Evolutionary conservation across 1,140 invertebrate species (phyloP).

Genomic region (Ostrea edulis): DNA sequence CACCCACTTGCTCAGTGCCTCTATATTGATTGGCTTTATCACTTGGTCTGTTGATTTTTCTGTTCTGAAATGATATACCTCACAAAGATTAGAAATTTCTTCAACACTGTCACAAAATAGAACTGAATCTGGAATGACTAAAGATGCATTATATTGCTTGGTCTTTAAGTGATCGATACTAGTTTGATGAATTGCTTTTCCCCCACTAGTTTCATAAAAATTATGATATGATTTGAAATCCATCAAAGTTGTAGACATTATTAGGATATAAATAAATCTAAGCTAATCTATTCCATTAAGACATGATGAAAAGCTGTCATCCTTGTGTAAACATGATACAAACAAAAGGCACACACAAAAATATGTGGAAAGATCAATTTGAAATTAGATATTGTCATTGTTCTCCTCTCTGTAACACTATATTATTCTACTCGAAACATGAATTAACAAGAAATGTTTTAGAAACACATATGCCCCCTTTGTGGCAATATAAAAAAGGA

Average conservation of each 20-base stretch:
- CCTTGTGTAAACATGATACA: neutral
- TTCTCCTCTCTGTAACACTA: too few species aligned
- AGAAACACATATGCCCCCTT: too few species aligned
- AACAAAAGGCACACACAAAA: neutral
- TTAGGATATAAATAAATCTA: neutral
- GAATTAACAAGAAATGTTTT: too few species aligned
- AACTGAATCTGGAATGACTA: neutral
- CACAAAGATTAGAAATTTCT: neutral
- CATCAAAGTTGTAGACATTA: neutral
- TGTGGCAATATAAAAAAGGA: too few species aligned
- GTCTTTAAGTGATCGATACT: neutral
- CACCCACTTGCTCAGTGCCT: conserved; percentile 98
- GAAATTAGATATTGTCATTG: neutral
- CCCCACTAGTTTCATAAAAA: neutral
- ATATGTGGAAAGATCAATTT: neutral
- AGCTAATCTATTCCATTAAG: neutral
- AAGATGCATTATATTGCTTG: neutral
- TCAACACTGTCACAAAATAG: neutral
- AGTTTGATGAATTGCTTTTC: neutral
- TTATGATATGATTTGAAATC: neutral
- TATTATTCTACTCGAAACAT: too few species aligned
- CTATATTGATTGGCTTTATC: conserved; percentile 98
- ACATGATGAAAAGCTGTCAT: neutral
- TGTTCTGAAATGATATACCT: conserved; percentile 84
- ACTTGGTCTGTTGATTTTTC: conserved; percentile 99